Evolutionary conservation across 2,888 invertebrate species (phyloP).

Genomic region (Toxonevra muliebris): DNA sequence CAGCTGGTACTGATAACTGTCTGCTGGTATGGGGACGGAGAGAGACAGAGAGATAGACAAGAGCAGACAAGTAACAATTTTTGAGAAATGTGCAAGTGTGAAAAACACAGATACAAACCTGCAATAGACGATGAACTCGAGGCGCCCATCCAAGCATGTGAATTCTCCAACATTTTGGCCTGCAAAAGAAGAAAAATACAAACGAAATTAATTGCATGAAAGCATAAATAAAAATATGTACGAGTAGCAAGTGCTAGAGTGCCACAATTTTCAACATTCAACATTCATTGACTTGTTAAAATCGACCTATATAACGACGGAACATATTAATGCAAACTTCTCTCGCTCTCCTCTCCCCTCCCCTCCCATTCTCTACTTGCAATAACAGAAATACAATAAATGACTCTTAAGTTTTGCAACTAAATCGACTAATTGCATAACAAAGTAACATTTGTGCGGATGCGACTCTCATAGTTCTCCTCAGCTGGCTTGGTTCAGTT

Average conservation of each 20-base stretch:
- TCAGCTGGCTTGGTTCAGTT: no score
- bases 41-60: background rate
- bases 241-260: background rate
- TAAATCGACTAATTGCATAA: constrained; percentile 61
- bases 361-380: no score
- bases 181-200: constrained; percentile 66
- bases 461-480: no score
- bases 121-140: constrained; percentile 83
- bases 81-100: background rate
- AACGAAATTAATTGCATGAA: background rate
- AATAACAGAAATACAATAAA: constrained; percentile 13
- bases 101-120: constrained; percentile 73
- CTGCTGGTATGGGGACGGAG: constrained; percentile 66
- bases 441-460: constrained; percentile 54
- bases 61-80: background rate
- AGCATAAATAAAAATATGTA: background rate
- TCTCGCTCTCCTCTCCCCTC: no score
- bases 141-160: constrained; percentile 91
- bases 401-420: constrained; percentile 37
- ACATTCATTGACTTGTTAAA: constrained; percentile 38
- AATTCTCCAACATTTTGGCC: constrained; percentile 92
- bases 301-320: constrained; percentile 21
- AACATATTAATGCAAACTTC: background rate
- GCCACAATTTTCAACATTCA: constrained; percentile 13
- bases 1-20: constrained; percentile 94